A percentile compares a stretch with the other conserved stretches of the same genome.
These are phyloP conservation scores for Excalfactoria chinensis DNA, from an alignment of 2,113 vertebrate species.

Conservation along the genomic window DNA sequence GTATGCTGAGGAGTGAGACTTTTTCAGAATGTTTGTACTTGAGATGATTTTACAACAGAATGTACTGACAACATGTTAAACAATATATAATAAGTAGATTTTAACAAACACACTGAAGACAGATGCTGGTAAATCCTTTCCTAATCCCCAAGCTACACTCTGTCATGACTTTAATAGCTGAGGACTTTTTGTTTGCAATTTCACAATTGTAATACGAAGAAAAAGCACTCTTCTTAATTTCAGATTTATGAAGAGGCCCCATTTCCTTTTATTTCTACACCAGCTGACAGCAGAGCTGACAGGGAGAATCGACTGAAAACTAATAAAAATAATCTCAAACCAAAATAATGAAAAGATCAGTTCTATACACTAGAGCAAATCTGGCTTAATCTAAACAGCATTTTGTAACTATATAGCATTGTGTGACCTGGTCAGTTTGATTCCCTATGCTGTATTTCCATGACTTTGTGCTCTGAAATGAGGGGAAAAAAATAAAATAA, in stretches of 20 bases:
- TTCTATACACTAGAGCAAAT: background rate
- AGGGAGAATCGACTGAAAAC: background rate
- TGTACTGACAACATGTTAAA: background rate
- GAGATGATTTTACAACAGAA: background rate
- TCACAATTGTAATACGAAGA: background rate
- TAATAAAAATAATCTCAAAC: background rate
- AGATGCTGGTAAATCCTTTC: background rate
- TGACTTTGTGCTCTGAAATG: background rate
- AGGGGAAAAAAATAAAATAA: background rate
- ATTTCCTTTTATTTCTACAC: background rate
- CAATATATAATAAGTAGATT: background rate
- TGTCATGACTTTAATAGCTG: background rate
- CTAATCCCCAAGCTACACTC: background rate
- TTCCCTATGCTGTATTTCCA: background rate
- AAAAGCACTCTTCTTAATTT: background rate
- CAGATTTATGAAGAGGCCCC: background rate
- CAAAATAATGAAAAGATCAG: background rate
- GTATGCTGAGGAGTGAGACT: background rate
- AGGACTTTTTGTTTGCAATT: background rate
- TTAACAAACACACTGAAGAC: background rate
- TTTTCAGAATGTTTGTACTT: background rate
- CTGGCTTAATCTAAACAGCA: background rate
- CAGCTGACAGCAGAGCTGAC: accelerated
- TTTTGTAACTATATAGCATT: background rate
- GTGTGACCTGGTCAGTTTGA: background rate